These are phyloP conservation scores for Potorous gilbertii DNA, from an alignment of 2,797 vertebrate genomes.

Conservation along the genomic window DNA sequence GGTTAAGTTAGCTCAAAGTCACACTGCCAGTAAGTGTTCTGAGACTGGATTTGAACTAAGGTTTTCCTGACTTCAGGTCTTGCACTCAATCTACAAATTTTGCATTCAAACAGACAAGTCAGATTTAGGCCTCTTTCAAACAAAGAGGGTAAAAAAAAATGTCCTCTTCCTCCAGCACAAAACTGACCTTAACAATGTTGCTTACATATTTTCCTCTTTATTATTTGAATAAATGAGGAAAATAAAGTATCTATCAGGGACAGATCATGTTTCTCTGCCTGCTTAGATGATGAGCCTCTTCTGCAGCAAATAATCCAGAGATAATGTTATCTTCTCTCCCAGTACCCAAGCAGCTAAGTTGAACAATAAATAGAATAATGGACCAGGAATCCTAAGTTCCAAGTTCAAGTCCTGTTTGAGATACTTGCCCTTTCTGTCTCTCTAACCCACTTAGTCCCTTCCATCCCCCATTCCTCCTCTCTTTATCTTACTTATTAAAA, in stretches of 20 bases:
- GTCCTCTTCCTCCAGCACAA: neutral
- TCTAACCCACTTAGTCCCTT: neutral
- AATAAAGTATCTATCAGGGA: too few relatives aligned
- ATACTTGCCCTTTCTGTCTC: neutral
- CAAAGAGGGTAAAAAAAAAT: too few relatives aligned
- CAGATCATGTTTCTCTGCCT: too few relatives aligned
- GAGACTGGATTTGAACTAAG: neutral
- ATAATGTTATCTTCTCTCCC: neutral
- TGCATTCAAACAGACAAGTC: too few relatives aligned
- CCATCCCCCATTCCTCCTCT: neutral
- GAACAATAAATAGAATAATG: neutral
- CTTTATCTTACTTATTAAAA: neutral
- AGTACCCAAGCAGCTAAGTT: neutral
- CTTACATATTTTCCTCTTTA: slow-evolving; percentile 3
- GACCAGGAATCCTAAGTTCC: neutral
- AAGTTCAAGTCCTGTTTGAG: neutral
- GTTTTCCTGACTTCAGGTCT: neutral
- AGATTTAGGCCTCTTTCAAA: too few relatives aligned
- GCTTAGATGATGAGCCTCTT: neutral
- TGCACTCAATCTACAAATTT: too few relatives aligned
- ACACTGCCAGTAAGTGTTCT: neutral
- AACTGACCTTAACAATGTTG: slow-evolving; percentile 40
- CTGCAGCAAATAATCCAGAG: neutral
- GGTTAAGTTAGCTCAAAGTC: neutral
- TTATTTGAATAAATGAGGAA: too few relatives aligned